Evolutionary conservation across 1,140 invertebrate genomes (phyloP).

Genomic region (Coelopa frigida): DNA sequence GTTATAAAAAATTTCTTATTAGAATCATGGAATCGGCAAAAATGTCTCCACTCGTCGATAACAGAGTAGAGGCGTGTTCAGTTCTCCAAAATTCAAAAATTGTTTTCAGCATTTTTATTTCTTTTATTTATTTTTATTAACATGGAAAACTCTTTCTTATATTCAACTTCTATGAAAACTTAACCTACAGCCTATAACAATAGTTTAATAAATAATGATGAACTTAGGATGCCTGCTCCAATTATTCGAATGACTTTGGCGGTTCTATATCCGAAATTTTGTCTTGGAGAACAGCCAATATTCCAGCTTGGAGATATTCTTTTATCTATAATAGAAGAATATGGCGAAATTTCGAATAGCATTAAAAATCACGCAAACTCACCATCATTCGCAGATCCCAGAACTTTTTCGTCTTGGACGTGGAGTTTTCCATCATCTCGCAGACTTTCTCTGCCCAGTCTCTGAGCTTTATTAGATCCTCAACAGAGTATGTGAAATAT

Average conservation of each 20-base stretch:
- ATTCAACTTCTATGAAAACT: too few relatives aligned
- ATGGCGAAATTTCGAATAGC: neutral
- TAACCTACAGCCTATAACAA: too few relatives aligned
- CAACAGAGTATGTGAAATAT: conserved; percentile 11
- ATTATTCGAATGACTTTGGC: conserved; percentile 2
- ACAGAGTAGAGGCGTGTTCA: too few relatives aligned
- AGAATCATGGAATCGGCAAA: too few relatives aligned
- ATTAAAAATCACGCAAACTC: neutral
- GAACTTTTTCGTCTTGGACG: conserved; percentile 5
- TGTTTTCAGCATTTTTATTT: too few relatives aligned
- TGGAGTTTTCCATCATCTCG: conserved; percentile 1
- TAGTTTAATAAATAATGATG: neutral
- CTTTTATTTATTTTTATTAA: too few relatives aligned
- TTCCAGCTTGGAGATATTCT: conserved; percentile 9
- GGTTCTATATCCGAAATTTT: conserved; percentile 9
- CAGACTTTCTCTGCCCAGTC: conserved; percentile 9
- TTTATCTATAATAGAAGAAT: conserved; percentile 8
- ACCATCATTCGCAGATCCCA: conserved; percentile 13
- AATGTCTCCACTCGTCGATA: too few relatives aligned
- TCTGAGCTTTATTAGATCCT: conserved; percentile 8
- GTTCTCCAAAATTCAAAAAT: too few relatives aligned
- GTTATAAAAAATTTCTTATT: too few relatives aligned
- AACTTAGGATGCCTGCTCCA: neutral
- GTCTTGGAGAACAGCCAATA: conserved; percentile 10
- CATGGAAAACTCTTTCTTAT: too few relatives aligned